Conservation (phyloP, 2,113 vertebrate species). For the Hyaena hyaena region DNA sequence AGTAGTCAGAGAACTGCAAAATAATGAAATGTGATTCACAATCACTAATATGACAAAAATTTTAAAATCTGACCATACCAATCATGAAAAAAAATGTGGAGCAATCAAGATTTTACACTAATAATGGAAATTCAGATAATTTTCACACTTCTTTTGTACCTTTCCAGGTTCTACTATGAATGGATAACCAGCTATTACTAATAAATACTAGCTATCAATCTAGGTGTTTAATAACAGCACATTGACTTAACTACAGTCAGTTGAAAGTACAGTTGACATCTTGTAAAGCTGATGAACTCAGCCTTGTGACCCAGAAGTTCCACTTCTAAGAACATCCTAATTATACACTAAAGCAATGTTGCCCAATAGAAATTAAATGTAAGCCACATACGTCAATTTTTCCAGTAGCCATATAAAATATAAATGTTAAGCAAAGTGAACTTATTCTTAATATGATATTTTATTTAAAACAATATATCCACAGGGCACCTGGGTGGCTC, state of each 20-base stretch:
- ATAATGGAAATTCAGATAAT: background rate
- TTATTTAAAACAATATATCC: background rate
- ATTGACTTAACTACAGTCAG: background rate
- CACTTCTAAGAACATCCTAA: background rate
- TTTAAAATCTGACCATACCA: background rate
- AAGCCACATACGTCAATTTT: background rate
- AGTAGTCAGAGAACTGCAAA: conserved; percentile 1
- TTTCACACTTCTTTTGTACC: background rate
- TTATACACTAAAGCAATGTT: background rate
- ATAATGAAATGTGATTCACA: background rate
- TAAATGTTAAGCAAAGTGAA: background rate
- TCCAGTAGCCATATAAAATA: background rate
- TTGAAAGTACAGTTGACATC: background rate
- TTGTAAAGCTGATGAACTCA: background rate
- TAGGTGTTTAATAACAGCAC: background rate
- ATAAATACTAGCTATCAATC: background rate
- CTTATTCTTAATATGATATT: background rate
- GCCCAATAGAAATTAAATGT: background rate
- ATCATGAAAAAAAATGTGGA: background rate
- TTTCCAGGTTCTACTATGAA: background rate
- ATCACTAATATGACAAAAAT: background rate
- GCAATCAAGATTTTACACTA: background rate
- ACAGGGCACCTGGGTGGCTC: no score
- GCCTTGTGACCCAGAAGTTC: background rate
- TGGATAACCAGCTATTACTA: background rate